These are phyloP conservation scores for Nesospiza acunhae DNA, from an alignment of 2,113 vertebrate species.

Conservation along the genomic window DNA sequence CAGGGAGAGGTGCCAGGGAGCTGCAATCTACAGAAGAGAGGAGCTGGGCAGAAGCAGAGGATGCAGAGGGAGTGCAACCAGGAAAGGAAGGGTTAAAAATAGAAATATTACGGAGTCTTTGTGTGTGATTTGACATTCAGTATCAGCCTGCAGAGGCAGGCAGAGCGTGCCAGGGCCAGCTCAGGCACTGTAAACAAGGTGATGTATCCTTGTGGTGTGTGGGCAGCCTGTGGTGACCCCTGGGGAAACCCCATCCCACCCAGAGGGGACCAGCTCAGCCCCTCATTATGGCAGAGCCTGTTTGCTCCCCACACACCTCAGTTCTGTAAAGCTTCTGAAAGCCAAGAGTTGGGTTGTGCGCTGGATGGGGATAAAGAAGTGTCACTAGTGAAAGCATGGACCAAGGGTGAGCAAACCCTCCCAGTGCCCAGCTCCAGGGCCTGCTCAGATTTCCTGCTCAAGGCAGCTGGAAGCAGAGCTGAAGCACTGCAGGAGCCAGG, in stretches of 20 bases:
- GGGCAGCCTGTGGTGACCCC: background rate
- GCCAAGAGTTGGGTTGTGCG: background rate
- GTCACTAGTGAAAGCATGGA: background rate
- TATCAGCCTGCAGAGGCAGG: background rate
- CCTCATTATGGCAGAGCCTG: background rate
- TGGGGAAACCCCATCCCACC: accelerated
- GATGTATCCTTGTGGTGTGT: background rate
- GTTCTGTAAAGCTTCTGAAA: background rate
- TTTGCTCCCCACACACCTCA: accelerated
- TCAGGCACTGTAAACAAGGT: conserved; percentile 28
- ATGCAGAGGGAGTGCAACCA: background rate
- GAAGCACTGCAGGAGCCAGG: background rate
- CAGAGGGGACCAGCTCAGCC: background rate
- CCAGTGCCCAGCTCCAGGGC: background rate
- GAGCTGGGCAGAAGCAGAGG: background rate
- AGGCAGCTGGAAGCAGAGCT: background rate
- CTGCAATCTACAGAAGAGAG: background rate
- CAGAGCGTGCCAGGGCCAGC: background rate
- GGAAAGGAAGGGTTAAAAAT: background rate
- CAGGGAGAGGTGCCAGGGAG: background rate
- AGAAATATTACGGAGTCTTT: background rate
- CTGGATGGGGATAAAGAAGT: background rate
- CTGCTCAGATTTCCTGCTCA: background rate
- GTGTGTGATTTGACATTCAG: conserved; percentile 37
- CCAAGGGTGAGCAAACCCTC: background rate